Evolutionary conservation across 2,888 invertebrate species (phyloP).

Genomic region (Leptinotarsa juncta): DNA sequence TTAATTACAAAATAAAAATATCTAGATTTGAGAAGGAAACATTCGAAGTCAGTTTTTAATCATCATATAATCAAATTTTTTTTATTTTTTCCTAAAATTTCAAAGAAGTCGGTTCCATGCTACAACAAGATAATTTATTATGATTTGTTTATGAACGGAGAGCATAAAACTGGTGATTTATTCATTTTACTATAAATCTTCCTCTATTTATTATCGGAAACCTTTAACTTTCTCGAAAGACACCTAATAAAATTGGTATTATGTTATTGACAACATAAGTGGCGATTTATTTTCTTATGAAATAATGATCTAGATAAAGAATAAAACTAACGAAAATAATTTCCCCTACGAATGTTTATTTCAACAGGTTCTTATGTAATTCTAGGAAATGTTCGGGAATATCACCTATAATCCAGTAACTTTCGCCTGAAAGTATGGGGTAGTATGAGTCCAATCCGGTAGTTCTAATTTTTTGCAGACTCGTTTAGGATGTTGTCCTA

Average conservation of each 20-base stretch:
- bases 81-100: neutral
- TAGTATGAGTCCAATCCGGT: too few species aligned
- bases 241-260: conserved; percentile 5
- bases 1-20: too few species aligned
- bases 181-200: neutral
- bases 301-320: conserved; percentile 10
- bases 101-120: neutral
- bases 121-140: neutral
- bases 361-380: neutral
- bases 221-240: conserved; percentile 13
- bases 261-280: conserved; percentile 9
- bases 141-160: neutral
- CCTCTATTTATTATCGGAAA: neutral
- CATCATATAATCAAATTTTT: neutral
- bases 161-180: neutral
- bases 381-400: too few species aligned
- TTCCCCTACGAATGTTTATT: neutral
- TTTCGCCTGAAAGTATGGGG: too few species aligned
- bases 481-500: too few species aligned
- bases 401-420: too few species aligned
- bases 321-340: conserved; percentile 11
- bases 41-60: neutral
- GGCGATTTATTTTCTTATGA: conserved; percentile 4
- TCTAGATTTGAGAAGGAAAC: too few species aligned
- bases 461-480: too few species aligned